Conservation (phyloP, 2,888 invertebrate genomes). For the Drosophila kambysellisi region DNA sequence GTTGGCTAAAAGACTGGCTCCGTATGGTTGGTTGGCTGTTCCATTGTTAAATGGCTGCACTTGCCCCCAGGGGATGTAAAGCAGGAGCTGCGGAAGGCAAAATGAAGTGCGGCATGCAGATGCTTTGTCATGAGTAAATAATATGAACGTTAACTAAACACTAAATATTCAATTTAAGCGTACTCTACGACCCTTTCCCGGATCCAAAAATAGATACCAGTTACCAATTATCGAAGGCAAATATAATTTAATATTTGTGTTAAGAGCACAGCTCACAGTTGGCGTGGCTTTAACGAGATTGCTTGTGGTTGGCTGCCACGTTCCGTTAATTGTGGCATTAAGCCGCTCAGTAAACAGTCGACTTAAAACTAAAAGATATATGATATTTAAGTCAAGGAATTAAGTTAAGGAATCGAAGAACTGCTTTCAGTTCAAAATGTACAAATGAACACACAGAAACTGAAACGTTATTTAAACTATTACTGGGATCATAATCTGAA, state of each 20-base stretch:
- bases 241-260: background rate
- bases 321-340: background rate
- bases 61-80: slow-evolving; percentile 28
- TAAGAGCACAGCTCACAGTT: background rate
- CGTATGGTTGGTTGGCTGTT: slow-evolving; percentile 12
- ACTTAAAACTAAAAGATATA: background rate
- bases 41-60: slow-evolving; percentile 47
- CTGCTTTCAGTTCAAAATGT: background rate
- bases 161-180: slow-evolving; percentile 18
- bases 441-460: background rate
- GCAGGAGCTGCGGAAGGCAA: slow-evolving; percentile 17
- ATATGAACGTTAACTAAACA: slow-evolving; percentile 11
- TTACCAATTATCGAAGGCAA: background rate
- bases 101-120: slow-evolving; percentile 38
- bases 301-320: background rate
- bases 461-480: background rate
- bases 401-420: background rate
- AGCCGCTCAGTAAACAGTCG: background rate
- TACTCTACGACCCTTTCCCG: slow-evolving; percentile 22
- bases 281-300: background rate
- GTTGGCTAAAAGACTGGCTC: slow-evolving; percentile 30
- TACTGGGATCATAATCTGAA: background rate
- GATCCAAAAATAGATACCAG: background rate
- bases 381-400: background rate
- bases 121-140: slow-evolving; percentile 49